phyloP scores from a whole-genome alignment of 2,797 vertebrate species.

The Phataginus tetradactyla region DNA sequence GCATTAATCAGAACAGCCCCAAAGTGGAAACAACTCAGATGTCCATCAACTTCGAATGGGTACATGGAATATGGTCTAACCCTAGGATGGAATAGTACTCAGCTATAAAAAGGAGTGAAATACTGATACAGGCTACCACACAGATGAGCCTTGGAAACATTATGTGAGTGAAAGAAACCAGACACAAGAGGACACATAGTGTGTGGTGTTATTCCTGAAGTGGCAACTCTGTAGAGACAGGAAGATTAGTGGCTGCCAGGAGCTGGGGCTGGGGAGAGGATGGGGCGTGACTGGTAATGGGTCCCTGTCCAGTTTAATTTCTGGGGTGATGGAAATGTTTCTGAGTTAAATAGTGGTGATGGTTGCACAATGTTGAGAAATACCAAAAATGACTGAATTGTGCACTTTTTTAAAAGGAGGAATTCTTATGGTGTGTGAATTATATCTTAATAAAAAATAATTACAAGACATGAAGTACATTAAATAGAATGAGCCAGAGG shows the following conservation, averaged over 20 bases:
- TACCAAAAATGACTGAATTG: background rate
- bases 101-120: background rate
- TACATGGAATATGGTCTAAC: background rate
- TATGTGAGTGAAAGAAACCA: background rate
- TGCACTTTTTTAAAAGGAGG: background rate
- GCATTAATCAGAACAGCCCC: background rate
- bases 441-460: background rate
- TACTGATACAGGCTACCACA: background rate
- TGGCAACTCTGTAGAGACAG: background rate
- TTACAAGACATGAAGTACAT: background rate
- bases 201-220: background rate
- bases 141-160: background rate
- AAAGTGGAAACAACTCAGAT: background rate
- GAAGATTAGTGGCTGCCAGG: background rate
- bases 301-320: background rate
- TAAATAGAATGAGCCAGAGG: background rate
- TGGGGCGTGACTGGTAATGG: background rate
- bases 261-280: background rate
- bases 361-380: background rate
- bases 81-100: background rate
- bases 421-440: background rate
- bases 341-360: background rate
- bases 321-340: background rate
- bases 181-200: background rate
- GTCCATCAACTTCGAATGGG: background rate